Evolutionary conservation across 37 sponge, comb jelly and placozoan genomes (phyloP), one percentile per base, ranked within the genome.

Genomic region (Halisarca cf. caerulea): DNA sequence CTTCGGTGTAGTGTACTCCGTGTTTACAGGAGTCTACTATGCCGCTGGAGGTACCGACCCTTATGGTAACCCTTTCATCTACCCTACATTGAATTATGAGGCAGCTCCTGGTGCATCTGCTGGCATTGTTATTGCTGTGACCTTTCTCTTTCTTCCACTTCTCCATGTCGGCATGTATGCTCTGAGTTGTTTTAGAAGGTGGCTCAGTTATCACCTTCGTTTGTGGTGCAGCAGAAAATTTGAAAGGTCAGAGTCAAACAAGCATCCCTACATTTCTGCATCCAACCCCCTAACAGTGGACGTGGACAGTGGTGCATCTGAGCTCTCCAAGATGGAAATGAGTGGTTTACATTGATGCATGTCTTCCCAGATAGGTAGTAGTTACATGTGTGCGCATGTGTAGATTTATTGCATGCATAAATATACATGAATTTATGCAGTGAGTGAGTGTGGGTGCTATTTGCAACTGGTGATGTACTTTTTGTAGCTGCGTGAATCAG

Each of bases 1-100:
- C 0, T 54, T 73, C 73, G 81, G 82, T 0, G 41, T 32, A 27
- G 44, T 64, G 0, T 94, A 89, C 53, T 27, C 51, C 0, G 59
- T 82, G 23, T 94, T 94, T 81, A 73, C 85, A 59, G 85, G 83
- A 0, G 71, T 94, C 17, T 94, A 94, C 71, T 88, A 53, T 81
- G 77, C 11, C 3, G 39, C 24, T 74, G 44, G 44, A 18, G 77
- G 77, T 15, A 74, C 42, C 23, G 87, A 78, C 51, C 72, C 85
- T 14, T 58, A 58, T 85, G 93, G 93, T 0, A 92, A 83, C 1
- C 82, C 85, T 85, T 74, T 9, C 77, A 88, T 90, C 27, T 94
- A 94, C 59, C 41, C 83, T 17, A 66, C 69, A 0, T 34, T 94
- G 32, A 89, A 94, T 53, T 94, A 89, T 44, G 68, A 60, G 15